Percentiles rank a stretch among this genome's conserved stretches.
These are phyloP conservation scores for Crenuchus spilurus DNA, from an alignment of 2,797 vertebrate species.

Conservation along the genomic window DNA sequence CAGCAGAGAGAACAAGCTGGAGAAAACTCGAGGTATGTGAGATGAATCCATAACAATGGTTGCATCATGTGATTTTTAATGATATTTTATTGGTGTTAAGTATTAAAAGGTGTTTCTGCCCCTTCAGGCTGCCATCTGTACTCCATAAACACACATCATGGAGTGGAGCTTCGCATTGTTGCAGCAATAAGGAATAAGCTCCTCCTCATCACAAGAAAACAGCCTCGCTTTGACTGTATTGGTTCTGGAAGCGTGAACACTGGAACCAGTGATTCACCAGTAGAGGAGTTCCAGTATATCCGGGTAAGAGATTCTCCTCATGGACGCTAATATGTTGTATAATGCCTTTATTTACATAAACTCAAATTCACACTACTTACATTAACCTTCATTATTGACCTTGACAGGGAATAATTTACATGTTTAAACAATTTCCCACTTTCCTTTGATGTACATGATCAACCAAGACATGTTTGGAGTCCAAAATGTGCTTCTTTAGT, in stretches of 20 bases:
- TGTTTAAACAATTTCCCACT: too few relatives aligned
- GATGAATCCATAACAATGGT: not conserved
- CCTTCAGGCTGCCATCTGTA: conserved; percentile 94
- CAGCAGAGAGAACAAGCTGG: conserved; percentile 95
- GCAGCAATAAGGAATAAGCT: conserved; percentile 96
- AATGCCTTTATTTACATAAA: too few relatives aligned
- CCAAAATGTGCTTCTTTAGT: too few relatives aligned
- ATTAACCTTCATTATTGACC: too few relatives aligned
- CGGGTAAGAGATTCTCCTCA: conserved; percentile 80
- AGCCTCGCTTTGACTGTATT: conserved; percentile 69
- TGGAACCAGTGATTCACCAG: conserved; percentile 81
- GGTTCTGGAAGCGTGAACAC: conserved; percentile 64
- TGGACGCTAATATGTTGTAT: too few relatives aligned
- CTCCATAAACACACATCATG: conserved; percentile 95
- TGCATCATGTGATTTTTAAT: not conserved
- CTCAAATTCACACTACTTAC: too few relatives aligned
- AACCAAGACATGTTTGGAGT: too few relatives aligned
- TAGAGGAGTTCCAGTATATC: conserved; percentile 98
- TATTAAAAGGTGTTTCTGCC: conserved; percentile 33
- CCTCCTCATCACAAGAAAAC: conserved; percentile 93
- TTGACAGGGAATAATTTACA: too few relatives aligned
- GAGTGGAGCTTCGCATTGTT: conserved; percentile 89
- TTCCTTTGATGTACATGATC: too few relatives aligned
- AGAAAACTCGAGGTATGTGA: conserved; percentile 92
- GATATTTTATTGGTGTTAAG: not conserved